A percentile compares a stretch with the other conserved stretches of the same genome.
Conservation (phyloP, 2,113 vertebrate genomes). For the Phylloscopus trochiloides region DNA sequence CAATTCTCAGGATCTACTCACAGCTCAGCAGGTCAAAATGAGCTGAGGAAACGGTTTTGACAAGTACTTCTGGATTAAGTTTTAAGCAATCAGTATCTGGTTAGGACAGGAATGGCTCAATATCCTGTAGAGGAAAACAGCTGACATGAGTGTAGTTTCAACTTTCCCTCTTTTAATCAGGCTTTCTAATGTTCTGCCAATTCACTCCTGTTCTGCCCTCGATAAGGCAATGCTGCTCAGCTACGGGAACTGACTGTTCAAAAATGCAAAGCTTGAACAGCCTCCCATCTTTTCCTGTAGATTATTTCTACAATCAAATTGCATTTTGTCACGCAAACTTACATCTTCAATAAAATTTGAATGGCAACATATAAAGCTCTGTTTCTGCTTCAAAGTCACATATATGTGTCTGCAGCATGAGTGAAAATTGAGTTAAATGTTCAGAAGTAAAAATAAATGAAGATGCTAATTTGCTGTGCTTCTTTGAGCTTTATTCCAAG, state of each 20-base stretch:
- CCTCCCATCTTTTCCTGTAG: slow-evolving; percentile 66
- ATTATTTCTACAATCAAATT: slow-evolving; percentile 49
- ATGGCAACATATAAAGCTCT: neutral
- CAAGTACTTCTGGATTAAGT: slow-evolving; percentile 79
- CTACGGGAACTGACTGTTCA: slow-evolving; percentile 70
- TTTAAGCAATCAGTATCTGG: slow-evolving; percentile 84
- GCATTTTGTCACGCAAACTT: slow-evolving; percentile 52
- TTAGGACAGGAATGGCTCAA: slow-evolving; percentile 82
- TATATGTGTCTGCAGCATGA: neutral
- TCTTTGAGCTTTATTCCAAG: neutral
- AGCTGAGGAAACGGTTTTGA: slow-evolving; percentile 78
- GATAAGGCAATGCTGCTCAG: slow-evolving; percentile 50
- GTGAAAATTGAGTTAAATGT: neutral
- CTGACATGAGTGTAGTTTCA: slow-evolving; percentile 76
- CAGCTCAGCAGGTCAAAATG: slow-evolving; percentile 74
- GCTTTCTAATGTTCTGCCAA: slow-evolving; percentile 81
- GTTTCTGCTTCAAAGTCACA: neutral
- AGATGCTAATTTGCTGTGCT: neutral
- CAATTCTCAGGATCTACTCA: slow-evolving; percentile 65
- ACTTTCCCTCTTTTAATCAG: slow-evolving; percentile 78
- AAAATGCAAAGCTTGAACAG: slow-evolving; percentile 41
- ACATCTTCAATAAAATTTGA: neutral
- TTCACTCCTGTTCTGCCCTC: slow-evolving; percentile 66
- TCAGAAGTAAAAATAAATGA: slow-evolving; percentile 5
- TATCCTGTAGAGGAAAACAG: slow-evolving; percentile 86